phyloP scores from a whole-genome alignment of 2,113 vertebrate species.

The Neogale vison region DNA sequence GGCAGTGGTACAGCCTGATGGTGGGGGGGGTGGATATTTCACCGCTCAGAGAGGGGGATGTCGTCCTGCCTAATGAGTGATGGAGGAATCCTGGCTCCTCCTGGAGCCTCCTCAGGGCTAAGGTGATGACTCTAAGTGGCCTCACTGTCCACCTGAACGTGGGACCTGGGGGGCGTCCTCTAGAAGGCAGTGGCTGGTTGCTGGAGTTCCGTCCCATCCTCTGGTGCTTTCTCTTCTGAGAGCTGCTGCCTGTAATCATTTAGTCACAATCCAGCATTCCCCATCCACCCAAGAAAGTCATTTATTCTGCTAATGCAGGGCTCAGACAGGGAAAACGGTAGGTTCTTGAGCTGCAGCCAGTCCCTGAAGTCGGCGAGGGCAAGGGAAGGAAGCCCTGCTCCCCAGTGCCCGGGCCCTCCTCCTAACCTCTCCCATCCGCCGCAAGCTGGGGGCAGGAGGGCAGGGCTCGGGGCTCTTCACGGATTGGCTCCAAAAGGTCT shows the following conservation, averaged over 20 bases:
- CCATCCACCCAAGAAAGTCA: not conserved
- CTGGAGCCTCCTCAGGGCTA: not conserved
- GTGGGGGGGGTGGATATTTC: not conserved
- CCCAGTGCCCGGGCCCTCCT: not conserved
- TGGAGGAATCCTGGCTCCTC: not conserved
- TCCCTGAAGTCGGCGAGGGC: not conserved
- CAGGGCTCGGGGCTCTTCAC: not conserved
- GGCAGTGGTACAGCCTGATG: accelerated
- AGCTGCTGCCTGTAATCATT: not conserved
- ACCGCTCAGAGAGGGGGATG: not conserved
- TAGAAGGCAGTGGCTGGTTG: not conserved
- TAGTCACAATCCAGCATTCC: not conserved
- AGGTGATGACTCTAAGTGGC: not conserved
- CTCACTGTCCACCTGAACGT: not conserved
- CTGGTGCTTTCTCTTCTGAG: not conserved
- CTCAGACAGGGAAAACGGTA: not conserved
- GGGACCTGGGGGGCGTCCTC: not conserved
- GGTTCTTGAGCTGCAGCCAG: not conserved
- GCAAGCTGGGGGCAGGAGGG: not conserved
- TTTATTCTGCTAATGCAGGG: not conserved
- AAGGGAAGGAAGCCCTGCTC: not conserved
- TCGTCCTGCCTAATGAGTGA: not conserved
- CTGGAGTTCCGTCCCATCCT: not conserved
- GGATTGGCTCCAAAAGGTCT: not conserved
- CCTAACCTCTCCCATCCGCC: not conserved